These are phyloP conservation scores for Lepidocyrtoides sp. DNA, from an alignment of 2,888 invertebrate species.

Conservation along the genomic window DNA sequence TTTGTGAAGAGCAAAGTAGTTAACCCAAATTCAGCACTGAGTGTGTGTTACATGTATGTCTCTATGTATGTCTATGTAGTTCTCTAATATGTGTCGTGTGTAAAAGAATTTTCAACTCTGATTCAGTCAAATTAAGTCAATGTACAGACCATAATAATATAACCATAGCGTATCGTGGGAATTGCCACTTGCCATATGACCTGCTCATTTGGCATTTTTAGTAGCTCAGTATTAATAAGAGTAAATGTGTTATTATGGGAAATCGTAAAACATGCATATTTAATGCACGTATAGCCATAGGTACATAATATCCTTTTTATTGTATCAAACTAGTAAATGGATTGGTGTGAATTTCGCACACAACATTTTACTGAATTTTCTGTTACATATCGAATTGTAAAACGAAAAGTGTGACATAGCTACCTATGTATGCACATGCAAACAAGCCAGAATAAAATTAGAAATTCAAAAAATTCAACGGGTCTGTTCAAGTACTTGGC, in stretches of 20 bases:
- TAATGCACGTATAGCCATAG: too few species aligned
- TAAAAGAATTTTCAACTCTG: too few species aligned
- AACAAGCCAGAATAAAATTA: too few species aligned
- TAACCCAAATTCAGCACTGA: slow-evolving; percentile 56
- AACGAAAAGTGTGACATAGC: slow-evolving; percentile 26
- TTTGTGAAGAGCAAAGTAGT: slow-evolving; percentile 21
- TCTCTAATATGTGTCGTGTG: too few species aligned
- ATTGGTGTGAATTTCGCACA: not conserved
- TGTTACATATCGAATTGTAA: not conserved
- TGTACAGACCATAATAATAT: not conserved
- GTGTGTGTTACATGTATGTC: too few species aligned
- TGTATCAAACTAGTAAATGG: not conserved
- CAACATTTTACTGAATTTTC: not conserved
- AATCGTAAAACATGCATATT: slow-evolving; percentile 21
- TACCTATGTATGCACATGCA: too few species aligned
- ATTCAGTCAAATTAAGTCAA: not conserved
- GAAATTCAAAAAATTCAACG: too few species aligned
- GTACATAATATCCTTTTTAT: not conserved
- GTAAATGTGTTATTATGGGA: not conserved
- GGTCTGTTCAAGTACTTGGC: not conserved
- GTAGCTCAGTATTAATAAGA: not conserved
- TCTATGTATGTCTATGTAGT: too few species aligned
- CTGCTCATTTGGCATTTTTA: slow-evolving; percentile 17
- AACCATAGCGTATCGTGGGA: slow-evolving; percentile 29
- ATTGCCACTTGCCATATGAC: slow-evolving; percentile 24